phyloP scores from a whole-genome alignment of 2,888 invertebrate genomes.

The Willowsia nigromaculata region DNA sequence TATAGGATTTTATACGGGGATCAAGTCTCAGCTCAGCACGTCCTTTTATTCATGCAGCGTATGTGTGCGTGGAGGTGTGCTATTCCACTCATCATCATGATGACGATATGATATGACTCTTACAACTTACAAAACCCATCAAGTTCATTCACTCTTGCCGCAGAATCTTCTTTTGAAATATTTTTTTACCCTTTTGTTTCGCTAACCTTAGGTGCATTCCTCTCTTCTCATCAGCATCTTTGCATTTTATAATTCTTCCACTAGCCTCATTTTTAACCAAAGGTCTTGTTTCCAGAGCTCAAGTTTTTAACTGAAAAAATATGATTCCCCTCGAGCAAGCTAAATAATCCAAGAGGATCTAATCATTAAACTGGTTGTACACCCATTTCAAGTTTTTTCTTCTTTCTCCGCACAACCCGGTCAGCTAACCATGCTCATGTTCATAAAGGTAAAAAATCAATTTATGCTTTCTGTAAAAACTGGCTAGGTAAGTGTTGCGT shows the following conservation, averaged over 20 bases:
- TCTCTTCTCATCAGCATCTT: neutral
- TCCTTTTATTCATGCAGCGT: slow-evolving; percentile 53
- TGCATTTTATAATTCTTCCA: slow-evolving; percentile 6
- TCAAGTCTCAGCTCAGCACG: slow-evolving; percentile 58
- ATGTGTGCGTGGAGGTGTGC: neutral
- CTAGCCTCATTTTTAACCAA: neutral
- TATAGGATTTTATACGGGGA: slow-evolving; percentile 69
- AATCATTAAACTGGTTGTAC: slow-evolving; percentile 72
- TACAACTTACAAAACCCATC: slow-evolving; percentile 42
- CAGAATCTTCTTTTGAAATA: neutral
- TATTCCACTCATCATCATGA: slow-evolving; percentile 2
- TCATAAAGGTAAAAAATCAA: neutral
- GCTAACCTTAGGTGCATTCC: neutral
- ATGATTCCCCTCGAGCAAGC: slow-evolving; percentile 54
- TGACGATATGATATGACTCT: neutral
- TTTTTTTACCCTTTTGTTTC: neutral
- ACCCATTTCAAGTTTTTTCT: slow-evolving; percentile 28
- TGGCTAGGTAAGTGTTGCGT: neutral
- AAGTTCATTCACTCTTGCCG: slow-evolving; percentile 9
- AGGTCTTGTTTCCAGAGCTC: neutral
- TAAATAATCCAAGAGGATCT: slow-evolving; percentile 74
- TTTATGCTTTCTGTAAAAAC: neutral
- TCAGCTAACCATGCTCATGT: no score
- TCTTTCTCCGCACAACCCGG: neutral
- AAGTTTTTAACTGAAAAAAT: slow-evolving; percentile 8